phyloP scores from a whole-genome alignment of 1,140 invertebrate genomes.

The Eurosta solidaginis region DNA sequence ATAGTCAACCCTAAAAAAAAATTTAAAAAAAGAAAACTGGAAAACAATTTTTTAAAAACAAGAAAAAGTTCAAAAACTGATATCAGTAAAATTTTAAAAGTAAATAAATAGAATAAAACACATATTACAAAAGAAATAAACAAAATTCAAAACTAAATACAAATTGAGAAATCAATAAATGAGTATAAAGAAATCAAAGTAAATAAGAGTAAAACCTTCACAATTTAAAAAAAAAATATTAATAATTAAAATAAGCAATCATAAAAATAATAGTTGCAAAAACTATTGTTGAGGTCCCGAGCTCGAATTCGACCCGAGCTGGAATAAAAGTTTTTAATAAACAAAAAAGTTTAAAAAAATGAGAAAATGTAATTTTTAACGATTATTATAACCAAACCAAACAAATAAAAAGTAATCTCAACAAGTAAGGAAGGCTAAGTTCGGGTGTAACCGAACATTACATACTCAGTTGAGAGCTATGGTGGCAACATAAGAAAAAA shows the following conservation, averaged over 20 bases:
- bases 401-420: neutral
- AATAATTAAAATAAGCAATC: neutral
- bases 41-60: neutral
- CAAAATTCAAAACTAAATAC: neutral
- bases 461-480: no score
- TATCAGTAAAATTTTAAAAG: neutral
- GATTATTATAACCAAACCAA: neutral
- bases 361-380: no score
- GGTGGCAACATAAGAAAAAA: no score
- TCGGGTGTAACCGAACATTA: no score
- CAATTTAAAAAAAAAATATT: neutral
- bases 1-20: no score
- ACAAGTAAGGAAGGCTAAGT: no score
- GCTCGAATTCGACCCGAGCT: no score
- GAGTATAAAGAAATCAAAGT: neutral
- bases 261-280: neutral
- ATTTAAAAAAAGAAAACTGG: neutral
- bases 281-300: no score
- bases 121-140: neutral
- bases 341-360: no score
- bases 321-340: no score
- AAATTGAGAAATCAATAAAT: neutral
- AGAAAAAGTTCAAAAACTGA: neutral
- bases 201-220: neutral
- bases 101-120: neutral